Evolutionary conservation across 1,140 invertebrate genomes (phyloP).

Genomic region (Cydia splendana): DNA sequence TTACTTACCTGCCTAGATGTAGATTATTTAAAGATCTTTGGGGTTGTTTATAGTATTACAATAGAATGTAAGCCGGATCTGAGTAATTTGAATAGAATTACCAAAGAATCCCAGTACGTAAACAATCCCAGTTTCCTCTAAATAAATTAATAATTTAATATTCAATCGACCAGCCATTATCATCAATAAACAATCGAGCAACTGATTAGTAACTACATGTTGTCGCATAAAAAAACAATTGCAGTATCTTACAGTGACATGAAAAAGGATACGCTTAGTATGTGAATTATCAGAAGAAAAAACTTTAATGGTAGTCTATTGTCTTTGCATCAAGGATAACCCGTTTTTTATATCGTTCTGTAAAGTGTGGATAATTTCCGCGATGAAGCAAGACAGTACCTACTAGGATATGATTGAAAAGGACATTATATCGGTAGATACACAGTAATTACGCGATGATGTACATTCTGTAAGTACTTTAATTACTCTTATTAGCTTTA

Average conservation of each 20-base stretch:
- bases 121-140: neutral
- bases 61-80: too few species aligned
- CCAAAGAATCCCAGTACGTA: neutral
- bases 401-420: slow-evolving; percentile 35
- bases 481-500: neutral
- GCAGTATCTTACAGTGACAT: slow-evolving; percentile 44
- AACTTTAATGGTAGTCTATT: slow-evolving; percentile 60
- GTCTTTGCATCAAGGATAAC: slow-evolving; percentile 65
- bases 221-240: slow-evolving; percentile 5
- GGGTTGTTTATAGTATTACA: too few species aligned
- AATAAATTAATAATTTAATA: neutral
- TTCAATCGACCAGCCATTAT: neutral
- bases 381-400: slow-evolving; percentile 46
- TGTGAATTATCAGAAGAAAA: slow-evolving; percentile 48
- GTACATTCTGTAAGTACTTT: neutral
- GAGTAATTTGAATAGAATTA: neutral
- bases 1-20: too few species aligned
- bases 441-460: neutral
- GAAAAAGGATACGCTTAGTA: slow-evolving; percentile 55
- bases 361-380: slow-evolving; percentile 62
- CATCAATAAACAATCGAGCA: neutral
- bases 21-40: too few species aligned
- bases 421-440: slow-evolving; percentile 16
- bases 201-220: neutral
- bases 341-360: slow-evolving; percentile 54